These are phyloP conservation scores for Poeciliopsis presidionis DNA, from an alignment of 2,797 vertebrate genomes.

Conservation along the genomic window DNA sequence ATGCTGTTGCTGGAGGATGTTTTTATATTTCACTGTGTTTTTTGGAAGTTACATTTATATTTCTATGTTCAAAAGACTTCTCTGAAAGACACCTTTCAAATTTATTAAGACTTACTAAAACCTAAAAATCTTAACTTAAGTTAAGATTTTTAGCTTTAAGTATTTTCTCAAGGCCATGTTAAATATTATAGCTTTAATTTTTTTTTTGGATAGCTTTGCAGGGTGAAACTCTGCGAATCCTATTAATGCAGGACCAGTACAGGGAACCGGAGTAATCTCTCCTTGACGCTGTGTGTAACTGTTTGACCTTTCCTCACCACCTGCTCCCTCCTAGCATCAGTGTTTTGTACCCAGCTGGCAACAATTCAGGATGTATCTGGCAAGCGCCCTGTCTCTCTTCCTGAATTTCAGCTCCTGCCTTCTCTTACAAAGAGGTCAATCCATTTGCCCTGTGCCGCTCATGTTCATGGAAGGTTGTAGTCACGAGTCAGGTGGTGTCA, in stretches of 20 bases:
- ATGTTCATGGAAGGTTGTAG: slow-evolving; percentile 38
- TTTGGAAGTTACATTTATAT: not conserved
- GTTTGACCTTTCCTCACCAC: slow-evolving; percentile 49
- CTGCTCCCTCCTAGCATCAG: slow-evolving; percentile 23
- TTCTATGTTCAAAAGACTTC: not conserved
- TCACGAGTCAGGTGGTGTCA: slow-evolving; percentile 36
- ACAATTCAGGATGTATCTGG: slow-evolving; percentile 36
- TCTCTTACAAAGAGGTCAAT: slow-evolving; percentile 48
- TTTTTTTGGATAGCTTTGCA: slow-evolving; percentile 9
- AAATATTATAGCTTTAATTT: not conserved
- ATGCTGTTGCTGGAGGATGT: not conserved
- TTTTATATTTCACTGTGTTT: not conserved
- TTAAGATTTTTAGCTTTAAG: no score
- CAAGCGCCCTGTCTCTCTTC: slow-evolving; percentile 12
- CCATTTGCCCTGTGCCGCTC: slow-evolving; percentile 33
- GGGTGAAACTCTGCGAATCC: slow-evolving; percentile 4
- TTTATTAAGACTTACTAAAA: not conserved
- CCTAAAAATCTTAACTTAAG: not conserved
- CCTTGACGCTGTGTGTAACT: slow-evolving; percentile 29
- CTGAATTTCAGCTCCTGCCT: slow-evolving; percentile 32
- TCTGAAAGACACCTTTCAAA: not conserved
- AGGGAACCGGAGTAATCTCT: slow-evolving; percentile 18
- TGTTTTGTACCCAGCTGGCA: slow-evolving; percentile 31
- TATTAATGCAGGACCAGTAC: slow-evolving; percentile 8
- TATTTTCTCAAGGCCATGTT: not conserved